Base-by-base conservation (phyloP, 2,113 vertebrate genomes). In the Oryzias celebensis region DNA sequence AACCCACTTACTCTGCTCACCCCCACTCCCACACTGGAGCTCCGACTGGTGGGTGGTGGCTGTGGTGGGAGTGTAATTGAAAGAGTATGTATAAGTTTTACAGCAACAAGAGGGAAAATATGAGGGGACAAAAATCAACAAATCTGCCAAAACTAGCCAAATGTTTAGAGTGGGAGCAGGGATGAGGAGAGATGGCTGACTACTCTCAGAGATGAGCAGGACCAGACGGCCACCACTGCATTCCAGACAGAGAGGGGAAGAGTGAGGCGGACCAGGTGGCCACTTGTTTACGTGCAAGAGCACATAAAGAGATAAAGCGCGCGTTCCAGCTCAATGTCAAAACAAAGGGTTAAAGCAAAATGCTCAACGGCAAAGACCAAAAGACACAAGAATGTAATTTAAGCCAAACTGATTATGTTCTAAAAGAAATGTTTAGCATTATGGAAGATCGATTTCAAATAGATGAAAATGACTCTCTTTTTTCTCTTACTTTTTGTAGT, bases 71-170 rank as follows among this genome's bases (percentile, higher is more conserved):
- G 65, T 71, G 65, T 89, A 90, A 90, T 89, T 91, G 87, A 88
- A 91, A 90, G 78, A 86, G 85, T 87, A 87, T 91, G 89, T 71
- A 90, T 90, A 83, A 85, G 80, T 88, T 91, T 90, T 88, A 90
- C 85, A 89, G 85, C 80, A 90, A 88, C 84, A 88, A 79, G 73
- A 83, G 71, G 77, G 75, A 82, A 90, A 87, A 89, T 87, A 90
- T 70, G 70, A 89, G 82, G 77, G 87, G 83, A 90, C 82, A 85
- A 88, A 89, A 90, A 86, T 89, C 89, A 89, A 89, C 89, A 89
- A 88, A 89, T 90, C 89, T 87, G 82, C 85, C 86, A 87, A 89
- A 90, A 89, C 77, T 87, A 87, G 89, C 85, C 82, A 89, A 89
- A 89, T 90, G 89, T 90, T 90, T 89, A 88, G 85, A 90, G 87